phyloP scores from a whole-genome alignment of 2,888 invertebrate species.

The Chironomus tentans region DNA sequence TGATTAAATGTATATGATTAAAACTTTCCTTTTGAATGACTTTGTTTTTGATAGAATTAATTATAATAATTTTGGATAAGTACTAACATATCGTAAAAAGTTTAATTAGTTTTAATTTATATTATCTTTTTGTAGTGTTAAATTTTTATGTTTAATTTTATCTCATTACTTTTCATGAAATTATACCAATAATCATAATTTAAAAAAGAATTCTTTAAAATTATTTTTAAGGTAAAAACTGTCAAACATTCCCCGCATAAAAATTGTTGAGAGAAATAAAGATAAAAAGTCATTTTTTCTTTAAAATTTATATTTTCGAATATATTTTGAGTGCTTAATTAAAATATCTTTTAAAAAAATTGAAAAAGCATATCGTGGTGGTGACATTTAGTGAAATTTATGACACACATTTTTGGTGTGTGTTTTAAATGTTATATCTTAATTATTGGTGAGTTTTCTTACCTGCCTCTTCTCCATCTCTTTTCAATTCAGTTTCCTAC shows the following conservation, averaged over 20 bases:
- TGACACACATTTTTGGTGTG: slow-evolving; percentile 24
- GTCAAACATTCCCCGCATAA: background rate
- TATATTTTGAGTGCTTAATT: slow-evolving; percentile 7
- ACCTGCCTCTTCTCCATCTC: background rate
- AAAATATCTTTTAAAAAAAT: background rate
- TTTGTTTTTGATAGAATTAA: too few species aligned
- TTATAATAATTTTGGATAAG: background rate
- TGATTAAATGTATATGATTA: too few species aligned
- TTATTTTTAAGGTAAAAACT: background rate
- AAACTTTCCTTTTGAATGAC: background rate
- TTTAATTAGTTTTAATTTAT: background rate
- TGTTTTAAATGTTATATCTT: slow-evolving; percentile 12
- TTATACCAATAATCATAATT: background rate
- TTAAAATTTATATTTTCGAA: background rate
- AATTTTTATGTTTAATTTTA: background rate
- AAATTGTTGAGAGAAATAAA: background rate
- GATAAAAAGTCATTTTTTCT: background rate
- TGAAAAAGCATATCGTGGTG: background rate
- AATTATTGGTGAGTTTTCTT: slow-evolving; percentile 18
- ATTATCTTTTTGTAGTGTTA: background rate
- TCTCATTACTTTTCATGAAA: background rate
- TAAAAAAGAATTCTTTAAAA: background rate
- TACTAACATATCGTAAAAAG: too few species aligned
- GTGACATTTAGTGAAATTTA: slow-evolving; percentile 24
- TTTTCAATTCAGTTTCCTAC: background rate